Percentiles rank a stretch among this genome's conserved stretches.
These are phyloP conservation scores for Lithobates pipiens DNA, from an alignment of 2,797 vertebrate species.

Conservation along the genomic window DNA sequence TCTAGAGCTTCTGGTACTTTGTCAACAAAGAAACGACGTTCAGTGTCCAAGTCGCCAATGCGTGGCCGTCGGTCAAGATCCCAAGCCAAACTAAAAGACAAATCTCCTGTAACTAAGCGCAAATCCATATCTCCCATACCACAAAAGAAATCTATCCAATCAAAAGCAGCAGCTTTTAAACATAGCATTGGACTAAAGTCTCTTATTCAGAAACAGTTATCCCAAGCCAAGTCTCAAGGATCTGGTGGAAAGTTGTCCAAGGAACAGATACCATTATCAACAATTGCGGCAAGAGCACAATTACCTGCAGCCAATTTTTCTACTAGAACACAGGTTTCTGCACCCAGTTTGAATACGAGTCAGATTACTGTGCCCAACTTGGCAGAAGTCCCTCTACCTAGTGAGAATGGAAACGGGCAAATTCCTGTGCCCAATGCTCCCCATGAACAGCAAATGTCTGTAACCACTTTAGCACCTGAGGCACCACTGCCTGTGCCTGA, in stretches of 20 bases:
- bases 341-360: background rate
- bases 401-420: constrained; percentile 3
- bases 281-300: constrained; percentile 11
- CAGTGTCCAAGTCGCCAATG: constrained; percentile 36
- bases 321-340: constrained; percentile 4
- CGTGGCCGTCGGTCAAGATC: constrained; percentile 40
- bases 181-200: constrained; percentile 55
- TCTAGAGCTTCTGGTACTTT: constrained; percentile 41
- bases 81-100: constrained; percentile 38
- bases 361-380: constrained; percentile 10
- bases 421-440: background rate
- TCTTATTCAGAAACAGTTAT: constrained; percentile 59
- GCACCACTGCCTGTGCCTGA: constrained; percentile 41
- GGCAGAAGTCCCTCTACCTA: constrained; percentile 26
- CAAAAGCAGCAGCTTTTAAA: constrained; percentile 47
- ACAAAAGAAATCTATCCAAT: constrained; percentile 27
- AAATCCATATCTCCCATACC: constrained; percentile 40
- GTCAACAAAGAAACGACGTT: constrained; percentile 34
- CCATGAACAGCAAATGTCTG: background rate
- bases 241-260: constrained; percentile 36
- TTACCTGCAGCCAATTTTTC: background rate
- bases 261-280: constrained; percentile 31
- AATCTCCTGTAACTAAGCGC: constrained; percentile 43
- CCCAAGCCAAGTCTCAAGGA: constrained; percentile 51
- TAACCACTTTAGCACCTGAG: constrained; percentile 14